Evolutionary conservation across 1,140 invertebrate genomes (phyloP).

Genomic region (Drosophila guanche): DNA sequence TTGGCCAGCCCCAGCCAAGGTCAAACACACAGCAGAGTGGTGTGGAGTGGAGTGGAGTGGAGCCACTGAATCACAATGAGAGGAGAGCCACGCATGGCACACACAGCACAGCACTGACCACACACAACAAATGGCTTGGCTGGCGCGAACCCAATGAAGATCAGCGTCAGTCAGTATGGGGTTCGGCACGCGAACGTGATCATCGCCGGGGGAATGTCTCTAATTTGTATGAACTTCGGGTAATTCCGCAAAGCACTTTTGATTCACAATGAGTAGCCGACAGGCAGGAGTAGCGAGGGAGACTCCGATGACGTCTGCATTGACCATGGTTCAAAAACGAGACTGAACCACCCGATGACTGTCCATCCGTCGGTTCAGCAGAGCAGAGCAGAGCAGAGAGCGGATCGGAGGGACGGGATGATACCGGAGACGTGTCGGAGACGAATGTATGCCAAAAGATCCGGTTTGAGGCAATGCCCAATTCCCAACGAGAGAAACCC

Average conservation of each 20-base stretch:
- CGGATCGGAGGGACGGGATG: conserved; percentile 2
- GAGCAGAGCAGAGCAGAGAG: too few species aligned
- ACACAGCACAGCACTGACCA: conserved; percentile 55
- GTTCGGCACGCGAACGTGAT: conserved; percentile 53
- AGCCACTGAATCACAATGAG: conserved; percentile 39
- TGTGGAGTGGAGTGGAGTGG: conserved; percentile 13
- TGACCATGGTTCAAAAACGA: conserved; percentile 64
- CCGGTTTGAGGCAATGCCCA: conserved; percentile 68
- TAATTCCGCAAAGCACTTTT: conserved; percentile 62
- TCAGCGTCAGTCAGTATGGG: conserved; percentile 24
- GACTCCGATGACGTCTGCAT: conserved; percentile 49
- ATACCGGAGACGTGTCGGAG: conserved; percentile 24
- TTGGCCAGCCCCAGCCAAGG: conserved; percentile 46
- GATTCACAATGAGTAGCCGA: conserved; percentile 40
- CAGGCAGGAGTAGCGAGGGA: not conserved
- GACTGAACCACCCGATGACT: conserved; percentile 11
- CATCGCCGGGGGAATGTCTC: conserved; percentile 35
- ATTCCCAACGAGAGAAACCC: not conserved
- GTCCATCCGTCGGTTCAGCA: too few species aligned
- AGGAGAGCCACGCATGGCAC: conserved; percentile 20
- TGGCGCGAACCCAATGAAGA: conserved; percentile 9
- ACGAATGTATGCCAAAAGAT: conserved; percentile 58
- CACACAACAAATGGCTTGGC: conserved; percentile 38
- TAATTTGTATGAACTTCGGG: conserved; percentile 78
- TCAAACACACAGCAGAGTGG: conserved; percentile 33